These are phyloP conservation scores for Geothlypis trichas DNA, from an alignment of 2,113 vertebrate genomes.

Conservation along the genomic window DNA sequence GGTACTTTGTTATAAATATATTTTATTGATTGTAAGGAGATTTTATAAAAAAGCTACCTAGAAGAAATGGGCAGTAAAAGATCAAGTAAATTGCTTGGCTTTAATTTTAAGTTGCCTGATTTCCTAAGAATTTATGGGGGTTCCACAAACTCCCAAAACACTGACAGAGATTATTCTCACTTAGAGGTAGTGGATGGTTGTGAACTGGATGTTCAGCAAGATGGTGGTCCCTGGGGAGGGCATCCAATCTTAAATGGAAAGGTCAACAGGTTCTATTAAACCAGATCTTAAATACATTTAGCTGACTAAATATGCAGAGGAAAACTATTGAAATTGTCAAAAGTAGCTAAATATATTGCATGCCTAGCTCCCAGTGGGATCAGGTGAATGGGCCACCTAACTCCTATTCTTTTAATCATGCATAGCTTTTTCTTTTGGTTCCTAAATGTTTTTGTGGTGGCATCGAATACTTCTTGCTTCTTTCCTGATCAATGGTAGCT, in stretches of 20 bases:
- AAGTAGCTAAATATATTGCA: background rate
- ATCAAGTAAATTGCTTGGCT: slow-evolving; percentile 20
- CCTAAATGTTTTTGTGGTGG: background rate
- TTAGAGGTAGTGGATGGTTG: background rate
- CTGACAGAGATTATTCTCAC: background rate
- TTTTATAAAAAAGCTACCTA: slow-evolving; percentile 40
- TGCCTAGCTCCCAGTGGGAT: background rate
- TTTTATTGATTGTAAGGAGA: slow-evolving; percentile 58
- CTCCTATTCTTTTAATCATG: background rate
- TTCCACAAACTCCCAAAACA: background rate
- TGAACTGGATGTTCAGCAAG: background rate
- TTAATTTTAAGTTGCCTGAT: background rate
- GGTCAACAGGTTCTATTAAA: background rate
- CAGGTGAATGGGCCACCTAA: background rate
- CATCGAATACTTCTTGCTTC: background rate
- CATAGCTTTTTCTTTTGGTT: background rate
- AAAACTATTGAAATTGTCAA: background rate
- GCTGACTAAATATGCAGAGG: background rate
- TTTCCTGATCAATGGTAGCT: background rate
- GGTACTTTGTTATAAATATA: slow-evolving; percentile 59
- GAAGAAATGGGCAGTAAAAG: slow-evolving; percentile 45
- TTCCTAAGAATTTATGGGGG: background rate
- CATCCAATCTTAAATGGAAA: background rate
- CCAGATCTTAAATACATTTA: background rate
- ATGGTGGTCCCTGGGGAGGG: background rate